Evolutionary conservation across 2,797 vertebrate genomes (phyloP), one percentile per base, ranked within the genome.

Genomic region (Mycteria americana): DNA sequence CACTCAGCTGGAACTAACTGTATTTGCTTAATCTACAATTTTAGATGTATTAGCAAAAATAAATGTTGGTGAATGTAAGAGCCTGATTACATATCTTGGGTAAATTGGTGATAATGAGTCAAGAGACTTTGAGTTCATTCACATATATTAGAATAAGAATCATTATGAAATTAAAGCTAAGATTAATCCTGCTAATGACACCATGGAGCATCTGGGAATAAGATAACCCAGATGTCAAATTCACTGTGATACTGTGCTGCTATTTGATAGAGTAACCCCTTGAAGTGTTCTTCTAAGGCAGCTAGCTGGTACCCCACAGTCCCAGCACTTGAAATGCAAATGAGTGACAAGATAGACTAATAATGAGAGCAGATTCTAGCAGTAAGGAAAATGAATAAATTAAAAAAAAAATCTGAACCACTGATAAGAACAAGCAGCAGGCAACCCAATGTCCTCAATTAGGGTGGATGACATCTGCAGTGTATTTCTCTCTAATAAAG

Each of bases 151-250:
- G 99, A 99, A 99, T 99, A 99, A 99, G 98, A 98, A 99, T 99
- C 99, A 99, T 99, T 99, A 99, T 99, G 98, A 99, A 99, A 99
- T 99, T 99, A 99, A 99, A 99, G 99, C 99, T 99, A 98, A 99
- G 99, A 99, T 99, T 99, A 99, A 99, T 99, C 99, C 99, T 98
- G 99, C 99, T 99, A 99, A 99, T 99, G 99, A 99, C 99, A 99
- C 98, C 98, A 98, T 96, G 98, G 98, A 98, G 99, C 99, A 99
- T 99, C 98, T 99, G 99, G 99, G 99, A 99, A 99, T 99, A 99
- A 98, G 98, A 98, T 98, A 99, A 98, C 99, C 99, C 99, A 99
- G 99, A 99, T 99, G 99, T 99, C 99, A 98, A 97, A 98, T 98
- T 98, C 98, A 65, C 98, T 98, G 98, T 98, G 98, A 98, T 98